Evolutionary conservation across 2,888 invertebrate species (phyloP), one percentile per base, ranked within the genome.

Genomic region (Crematogaster levior): DNA sequence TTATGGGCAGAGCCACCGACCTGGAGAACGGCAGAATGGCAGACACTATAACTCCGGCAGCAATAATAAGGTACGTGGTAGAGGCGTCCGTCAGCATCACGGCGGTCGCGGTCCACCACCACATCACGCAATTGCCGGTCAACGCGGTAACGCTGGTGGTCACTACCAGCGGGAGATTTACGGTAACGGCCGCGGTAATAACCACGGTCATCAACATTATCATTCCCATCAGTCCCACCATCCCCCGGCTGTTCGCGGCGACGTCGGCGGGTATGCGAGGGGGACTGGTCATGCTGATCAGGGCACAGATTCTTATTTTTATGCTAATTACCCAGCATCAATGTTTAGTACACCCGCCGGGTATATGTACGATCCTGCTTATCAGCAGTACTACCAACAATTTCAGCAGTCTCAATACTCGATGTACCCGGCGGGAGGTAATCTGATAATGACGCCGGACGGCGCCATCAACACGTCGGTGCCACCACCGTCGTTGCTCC

Each of bases 61-160:
- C 89, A 94, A 91, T 92, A 92, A 93, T 89, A 94, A 94, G 94
- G 94, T 94, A 94, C 94, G 94, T 94, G 92, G 92, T 87, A 91
- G 93, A 89, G 92, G 93, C 84, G 86, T 84, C 83, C 92, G 91
- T 82, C 91, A 90, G 82, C 74, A 79, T 56, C 90, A 85, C 86
- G 89, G 91, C 92, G 90, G 87, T 63, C 91, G 91, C 86, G 91
- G 90, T 86, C 91, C 90, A 85, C 88, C 90, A 91, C 88, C 92
- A 89, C 82, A 87, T 86, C 90, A 85, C 83, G 83, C 85, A 87
- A 87, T 73, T 84, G 70, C 87, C 84, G 87, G 86, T 72, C 89
- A 90, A 73, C 91, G 89, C 79, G 73, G 73, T 73, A 75, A 51
- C 12, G 66, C 37, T 37, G 90, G 91, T 80, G 81, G 89, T 86